A percentile compares a stretch with the other conserved stretches of the same genome.
phyloP scores from a whole-genome alignment of 1,140 invertebrate genomes.

The Bilobella aurantiaca region DNA sequence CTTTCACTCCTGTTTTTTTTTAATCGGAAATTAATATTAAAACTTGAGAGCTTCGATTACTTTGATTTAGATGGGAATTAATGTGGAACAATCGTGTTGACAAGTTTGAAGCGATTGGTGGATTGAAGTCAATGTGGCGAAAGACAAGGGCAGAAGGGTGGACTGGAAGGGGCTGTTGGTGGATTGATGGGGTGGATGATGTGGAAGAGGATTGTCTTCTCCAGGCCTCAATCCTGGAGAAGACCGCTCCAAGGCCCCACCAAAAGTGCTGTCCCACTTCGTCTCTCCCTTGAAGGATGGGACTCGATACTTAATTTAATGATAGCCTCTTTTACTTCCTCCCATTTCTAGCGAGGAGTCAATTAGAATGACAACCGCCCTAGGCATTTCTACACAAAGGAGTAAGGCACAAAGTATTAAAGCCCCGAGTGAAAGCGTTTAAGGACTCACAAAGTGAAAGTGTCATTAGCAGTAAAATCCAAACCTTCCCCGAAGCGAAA shows the following conservation, averaged over 20 bases:
- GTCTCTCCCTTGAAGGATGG: background rate
- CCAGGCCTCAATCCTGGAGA: background rate
- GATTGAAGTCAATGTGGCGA: background rate
- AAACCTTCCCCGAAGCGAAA: too few relatives aligned
- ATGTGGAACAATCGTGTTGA: too few relatives aligned
- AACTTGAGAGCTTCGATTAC: too few relatives aligned
- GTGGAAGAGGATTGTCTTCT: background rate
- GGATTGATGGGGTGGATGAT: conserved; percentile 1
- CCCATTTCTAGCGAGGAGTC: background rate
- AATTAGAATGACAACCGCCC: background rate
- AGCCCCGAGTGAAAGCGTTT: too few relatives aligned
- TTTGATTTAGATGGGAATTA: too few relatives aligned
- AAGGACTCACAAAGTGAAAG: background rate
- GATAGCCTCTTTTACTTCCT: background rate
- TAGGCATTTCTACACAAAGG: too few relatives aligned
- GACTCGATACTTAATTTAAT: background rate
- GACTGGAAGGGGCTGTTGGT: background rate
- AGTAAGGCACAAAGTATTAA: too few relatives aligned
- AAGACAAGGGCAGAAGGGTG: background rate
- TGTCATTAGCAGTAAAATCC: conserved; percentile 9
- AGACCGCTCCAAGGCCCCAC: background rate
- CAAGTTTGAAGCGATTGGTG: too few relatives aligned
- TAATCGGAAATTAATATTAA: too few relatives aligned
- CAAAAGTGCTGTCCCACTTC: background rate
- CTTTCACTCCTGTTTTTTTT: too few relatives aligned